phyloP scores from a whole-genome alignment of 2,797 vertebrate genomes.

The Microctenopoma lineatum region DNA sequence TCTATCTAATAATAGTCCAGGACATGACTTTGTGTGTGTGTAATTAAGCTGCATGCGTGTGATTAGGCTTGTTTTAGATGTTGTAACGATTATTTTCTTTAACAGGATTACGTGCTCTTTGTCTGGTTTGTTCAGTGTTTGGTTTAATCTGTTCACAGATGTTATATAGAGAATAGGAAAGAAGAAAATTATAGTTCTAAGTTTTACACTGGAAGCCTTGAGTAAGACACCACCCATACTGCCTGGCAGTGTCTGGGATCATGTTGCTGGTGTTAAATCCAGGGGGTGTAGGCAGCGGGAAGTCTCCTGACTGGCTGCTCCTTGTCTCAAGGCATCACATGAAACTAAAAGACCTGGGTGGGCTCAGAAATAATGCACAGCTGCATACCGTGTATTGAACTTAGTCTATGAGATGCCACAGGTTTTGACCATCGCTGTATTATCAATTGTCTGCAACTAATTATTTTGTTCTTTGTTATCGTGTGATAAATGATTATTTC shows the following conservation, averaged over 20 bases:
- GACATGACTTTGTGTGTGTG: neutral
- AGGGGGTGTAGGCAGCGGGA: conserved; percentile 38
- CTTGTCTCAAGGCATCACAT: conserved; percentile 12
- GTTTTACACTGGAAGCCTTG: conserved; percentile 29
- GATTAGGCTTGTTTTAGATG: neutral
- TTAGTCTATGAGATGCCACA: no score
- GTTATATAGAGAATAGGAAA: conserved; percentile 24
- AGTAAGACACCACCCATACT: conserved; percentile 32
- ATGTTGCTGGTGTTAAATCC: conserved; percentile 48
- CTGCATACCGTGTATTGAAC: conserved; percentile 13
- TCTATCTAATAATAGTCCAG: conserved; percentile 31
- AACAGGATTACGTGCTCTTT: neutral
- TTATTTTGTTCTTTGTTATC: no score
- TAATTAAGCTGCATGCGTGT: neutral
- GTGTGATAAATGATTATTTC: no score
- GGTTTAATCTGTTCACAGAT: neutral
- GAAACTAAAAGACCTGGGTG: conserved; percentile 9
- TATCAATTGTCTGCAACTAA: no score
- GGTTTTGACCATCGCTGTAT: no score
- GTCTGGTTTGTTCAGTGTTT: neutral
- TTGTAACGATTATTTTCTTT: neutral
- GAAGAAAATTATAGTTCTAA: conserved; percentile 23
- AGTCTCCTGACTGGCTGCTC: conserved; percentile 55
- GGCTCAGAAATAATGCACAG: conserved; percentile 15
- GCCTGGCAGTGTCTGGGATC: conserved; percentile 44